phyloP scores from a whole-genome alignment of 2,797 vertebrate genomes.

The Emydoidea blandingii region DNA sequence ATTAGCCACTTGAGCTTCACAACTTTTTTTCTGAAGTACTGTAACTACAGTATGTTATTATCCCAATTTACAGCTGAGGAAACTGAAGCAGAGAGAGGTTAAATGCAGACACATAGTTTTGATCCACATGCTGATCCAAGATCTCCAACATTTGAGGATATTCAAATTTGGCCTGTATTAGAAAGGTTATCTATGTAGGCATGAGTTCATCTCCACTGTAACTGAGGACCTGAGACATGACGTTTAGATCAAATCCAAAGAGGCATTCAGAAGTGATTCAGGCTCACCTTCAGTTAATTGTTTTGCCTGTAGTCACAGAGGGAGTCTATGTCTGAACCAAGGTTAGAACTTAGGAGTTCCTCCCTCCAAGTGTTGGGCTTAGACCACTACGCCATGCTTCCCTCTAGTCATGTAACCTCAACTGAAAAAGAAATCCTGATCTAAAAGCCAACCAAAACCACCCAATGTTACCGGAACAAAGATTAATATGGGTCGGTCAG shows the following conservation, averaged over 20 bases:
- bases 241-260: not conserved
- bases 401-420: not conserved
- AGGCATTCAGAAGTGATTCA: not conserved
- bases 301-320: not conserved
- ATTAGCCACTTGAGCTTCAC: not conserved
- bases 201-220: not conserved
- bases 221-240: not conserved
- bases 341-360: not conserved
- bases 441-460: not conserved
- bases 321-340: not conserved
- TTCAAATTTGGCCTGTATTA: not conserved
- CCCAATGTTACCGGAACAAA: not conserved
- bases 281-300: not conserved
- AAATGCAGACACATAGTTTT: not conserved
- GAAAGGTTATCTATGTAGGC: not conserved
- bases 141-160: not conserved
- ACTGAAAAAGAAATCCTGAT: not conserved
- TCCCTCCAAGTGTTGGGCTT: not conserved
- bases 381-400: not conserved
- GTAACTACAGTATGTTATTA: not conserved
- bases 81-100: not conserved
- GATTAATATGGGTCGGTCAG: not conserved
- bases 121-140: no score
- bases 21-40: not conserved
- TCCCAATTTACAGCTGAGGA: not conserved